Base-by-base conservation (phyloP, 2,888 invertebrate genomes). In the Macrophya alboannulata region DNA sequence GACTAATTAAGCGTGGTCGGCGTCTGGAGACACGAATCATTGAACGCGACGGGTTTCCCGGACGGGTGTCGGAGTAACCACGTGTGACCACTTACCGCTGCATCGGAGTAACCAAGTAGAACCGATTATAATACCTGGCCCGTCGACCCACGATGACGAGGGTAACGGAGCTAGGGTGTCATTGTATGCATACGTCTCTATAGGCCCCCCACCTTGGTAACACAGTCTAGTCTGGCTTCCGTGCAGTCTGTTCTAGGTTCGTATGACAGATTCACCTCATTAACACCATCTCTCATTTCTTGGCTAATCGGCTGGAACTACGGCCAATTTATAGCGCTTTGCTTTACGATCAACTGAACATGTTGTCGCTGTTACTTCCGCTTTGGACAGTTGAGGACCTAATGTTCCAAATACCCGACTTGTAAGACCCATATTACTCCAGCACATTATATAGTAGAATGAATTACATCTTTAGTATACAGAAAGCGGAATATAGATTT, bases 91-190 rank as follows among this genome's bases (percentile, higher is more conserved):
- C 90, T 90, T 90, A 89, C 89, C 88, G 87, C 87, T 86, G 87
- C 87, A 85, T 86, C 84, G 79, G 88, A 87, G 88, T 88, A 90
- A 89, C 90, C 90, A 88, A 90, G 88, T 89, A 89, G 86, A 87
- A 88, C 88, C 85, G 87, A 88, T 91, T 90, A 90, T 91, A 90
- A 91, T 91, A 91, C 90, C 90, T 90, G 89, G 87, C 88, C 88
- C 88, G 87, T 87, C 89, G 87, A 86, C 82, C 72, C 72, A 82
- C 85, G 40, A 81, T 81, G 81, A 87, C 84, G 45, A 62, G 84
- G 72, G 77, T 77, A 84, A 76, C 62, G 84, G 74, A 84, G 43
- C 76, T 77, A 31, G 59, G 37, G 83, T 48, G 48, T 65, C 59
- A 68, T 77, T 84, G 86, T 62, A 68, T 68, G 84, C 84, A 85